Evolutionary conservation across 2,113 vertebrate genomes (phyloP).

Genomic region (Anser cygnoides): DNA sequence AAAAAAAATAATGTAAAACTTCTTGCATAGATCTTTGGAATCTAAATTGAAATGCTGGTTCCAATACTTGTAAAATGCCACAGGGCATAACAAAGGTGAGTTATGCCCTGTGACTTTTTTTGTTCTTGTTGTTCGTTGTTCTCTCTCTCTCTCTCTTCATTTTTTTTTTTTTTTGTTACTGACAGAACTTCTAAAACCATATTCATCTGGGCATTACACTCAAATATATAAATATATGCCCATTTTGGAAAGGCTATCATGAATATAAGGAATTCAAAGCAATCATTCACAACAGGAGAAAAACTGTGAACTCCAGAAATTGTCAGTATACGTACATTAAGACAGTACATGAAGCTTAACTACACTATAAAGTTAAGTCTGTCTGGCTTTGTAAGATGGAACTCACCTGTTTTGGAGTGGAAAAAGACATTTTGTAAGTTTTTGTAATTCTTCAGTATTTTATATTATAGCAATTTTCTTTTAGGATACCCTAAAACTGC

Average conservation of each 20-base stretch:
- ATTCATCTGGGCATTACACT: not conserved
- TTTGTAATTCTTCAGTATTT: not conserved
- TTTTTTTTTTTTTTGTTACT: not conserved
- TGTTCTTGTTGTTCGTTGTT: too few relatives aligned
- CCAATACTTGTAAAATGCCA: not conserved
- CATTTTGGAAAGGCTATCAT: not conserved
- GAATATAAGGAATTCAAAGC: not conserved
- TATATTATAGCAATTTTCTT: not conserved
- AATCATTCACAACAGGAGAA: not conserved
- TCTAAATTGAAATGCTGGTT: not conserved
- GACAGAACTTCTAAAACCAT: not conserved
- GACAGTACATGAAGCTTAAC: not conserved
- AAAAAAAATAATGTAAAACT: not conserved
- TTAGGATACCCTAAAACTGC: not conserved
- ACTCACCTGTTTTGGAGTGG: not conserved
- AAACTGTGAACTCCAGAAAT: not conserved
- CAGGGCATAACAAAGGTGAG: not conserved
- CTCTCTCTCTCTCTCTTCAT: too few relatives aligned
- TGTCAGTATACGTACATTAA: not conserved
- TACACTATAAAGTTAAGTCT: not conserved
- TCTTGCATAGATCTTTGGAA: not conserved
- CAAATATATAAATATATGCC: not conserved
- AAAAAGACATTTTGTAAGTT: not conserved
- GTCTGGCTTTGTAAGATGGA: not conserved
- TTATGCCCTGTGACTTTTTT: too few relatives aligned